Evolutionary conservation across 2,113 vertebrate species (phyloP), one percentile per base, ranked within the genome.

Genomic region (human): DNA sequence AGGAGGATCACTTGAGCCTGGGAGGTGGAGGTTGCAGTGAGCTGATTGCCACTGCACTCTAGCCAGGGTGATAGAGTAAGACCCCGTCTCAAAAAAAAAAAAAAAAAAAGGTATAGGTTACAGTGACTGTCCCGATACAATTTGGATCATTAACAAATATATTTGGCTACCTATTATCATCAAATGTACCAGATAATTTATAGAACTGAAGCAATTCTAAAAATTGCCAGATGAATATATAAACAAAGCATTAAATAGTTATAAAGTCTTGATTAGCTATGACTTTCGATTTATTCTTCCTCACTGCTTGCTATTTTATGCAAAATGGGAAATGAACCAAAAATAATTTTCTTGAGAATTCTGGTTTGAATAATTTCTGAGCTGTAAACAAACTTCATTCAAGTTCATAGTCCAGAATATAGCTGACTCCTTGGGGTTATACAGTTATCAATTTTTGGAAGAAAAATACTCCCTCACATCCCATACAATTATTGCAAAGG

Each of bases 311-410:
- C n/a, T 97, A 12, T 40, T 87, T 35, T 81, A 64, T 55, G 35
- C 8, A 72, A 94, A 96, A 96, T 38, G 64, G 68, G 27, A 96
- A 97, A 95, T 59, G 6, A 75, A 55, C 45, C 84, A 94, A 85
- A 72, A 91, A 80, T 23, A 30, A 75, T 92, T 87, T 93, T 83
- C 35, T 76, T 55, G 25, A 87, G 25, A 30, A 82, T 88, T 96
- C 45, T 68, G 90, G 70, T 13, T 30, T 84, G 57, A 87, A 48
- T 94, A 96, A 94, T 85, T 88, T 91, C 83, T 90, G 84, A 96
- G 89, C 11, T 80, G n/a, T 93, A 86, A 96, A 97, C 30, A 78
- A 97, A 93, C 4, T 88, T 55, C 40, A 59, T 89, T 96, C 61
- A 93, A 70, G 25, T 92, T 87, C 38, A 82, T 13, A 89, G 52